Conservation (phyloP, 2,888 invertebrate species). For the Parthenolecanium corni region DNA sequence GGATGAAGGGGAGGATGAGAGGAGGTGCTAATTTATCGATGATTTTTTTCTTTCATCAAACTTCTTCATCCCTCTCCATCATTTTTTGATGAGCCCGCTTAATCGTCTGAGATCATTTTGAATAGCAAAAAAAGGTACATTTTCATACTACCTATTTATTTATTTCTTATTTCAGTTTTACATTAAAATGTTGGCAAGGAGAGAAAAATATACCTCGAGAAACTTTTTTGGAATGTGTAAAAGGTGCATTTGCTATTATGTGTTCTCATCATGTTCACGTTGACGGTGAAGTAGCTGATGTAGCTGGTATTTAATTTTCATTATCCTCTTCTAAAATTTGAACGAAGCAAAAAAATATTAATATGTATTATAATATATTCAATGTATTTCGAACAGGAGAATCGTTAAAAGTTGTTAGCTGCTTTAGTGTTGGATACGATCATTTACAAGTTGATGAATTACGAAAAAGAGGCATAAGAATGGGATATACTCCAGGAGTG, state of each 20-base stretch:
- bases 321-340: background rate
- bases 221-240: background rate
- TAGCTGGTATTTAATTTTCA: constrained; percentile 1
- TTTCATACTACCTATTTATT: background rate
- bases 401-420: constrained; percentile 42
- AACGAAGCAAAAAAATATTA: background rate
- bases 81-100: no score
- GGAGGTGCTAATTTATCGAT: no score
- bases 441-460: constrained; percentile 44
- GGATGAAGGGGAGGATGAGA: no score
- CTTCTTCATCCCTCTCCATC: no score
- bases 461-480: constrained; percentile 38
- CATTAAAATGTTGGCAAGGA: background rate
- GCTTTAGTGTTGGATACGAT: constrained; percentile 47
- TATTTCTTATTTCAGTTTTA: background rate
- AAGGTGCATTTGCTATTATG: background rate
- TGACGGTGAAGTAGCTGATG: background rate
- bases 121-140: no score
- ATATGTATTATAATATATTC: background rate
- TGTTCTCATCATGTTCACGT: background rate
- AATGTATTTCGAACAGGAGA: constrained; percentile 3
- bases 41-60: background rate
- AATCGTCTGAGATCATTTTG: no score
- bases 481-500: constrained; percentile 46
- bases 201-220: background rate